Percentiles rank a stretch among this genome's conserved stretches.
Evolutionary conservation across 2,888 invertebrate species (phyloP).

Genomic region (Apotomis capreana): DNA sequence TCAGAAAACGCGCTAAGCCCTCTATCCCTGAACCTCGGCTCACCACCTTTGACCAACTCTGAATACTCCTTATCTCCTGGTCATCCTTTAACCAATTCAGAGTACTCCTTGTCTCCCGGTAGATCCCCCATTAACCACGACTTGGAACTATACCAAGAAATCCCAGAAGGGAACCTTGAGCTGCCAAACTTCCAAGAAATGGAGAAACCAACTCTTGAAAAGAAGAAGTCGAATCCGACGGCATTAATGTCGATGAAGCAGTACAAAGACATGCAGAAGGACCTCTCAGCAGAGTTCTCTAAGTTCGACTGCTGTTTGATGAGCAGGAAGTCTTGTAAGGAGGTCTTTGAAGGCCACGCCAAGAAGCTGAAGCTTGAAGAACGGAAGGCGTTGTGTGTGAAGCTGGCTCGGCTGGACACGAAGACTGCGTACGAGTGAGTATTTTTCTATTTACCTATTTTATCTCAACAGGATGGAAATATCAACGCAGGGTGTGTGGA

Average conservation of each 20-base stretch:
- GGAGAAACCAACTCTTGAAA: conserved; percentile 45
- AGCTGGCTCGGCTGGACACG: conserved; percentile 64
- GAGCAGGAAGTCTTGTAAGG: conserved; percentile 57
- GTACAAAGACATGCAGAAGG: conserved; percentile 72
- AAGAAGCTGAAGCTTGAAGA: conserved; percentile 57
- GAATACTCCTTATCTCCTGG: conserved; percentile 51
- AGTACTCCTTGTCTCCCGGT: conserved; percentile 61
- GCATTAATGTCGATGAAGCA: conserved; percentile 64
- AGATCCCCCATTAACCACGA: conserved; percentile 64
- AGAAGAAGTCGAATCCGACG: conserved; percentile 49
- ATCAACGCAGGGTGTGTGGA: too few species aligned
- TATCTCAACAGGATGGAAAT: too few species aligned
- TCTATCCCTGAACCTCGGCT: conserved; percentile 57
- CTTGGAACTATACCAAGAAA: conserved; percentile 68
- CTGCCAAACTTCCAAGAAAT: conserved; percentile 36
- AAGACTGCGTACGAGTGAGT: conserved; percentile 68
- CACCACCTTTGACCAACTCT: conserved; percentile 57
- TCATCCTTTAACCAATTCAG: conserved; percentile 55
- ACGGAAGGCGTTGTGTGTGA: conserved; percentile 59
- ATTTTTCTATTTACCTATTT: not conserved
- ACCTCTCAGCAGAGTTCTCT: conserved; percentile 60
- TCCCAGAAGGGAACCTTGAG: conserved; percentile 53
- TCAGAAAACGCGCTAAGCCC: conserved; percentile 68
- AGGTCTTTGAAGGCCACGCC: conserved; percentile 63
- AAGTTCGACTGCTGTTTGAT: conserved; percentile 69